These are phyloP conservation scores for Antigone vipio DNA, from an alignment of 2,113 vertebrate species.

Conservation along the genomic window DNA sequence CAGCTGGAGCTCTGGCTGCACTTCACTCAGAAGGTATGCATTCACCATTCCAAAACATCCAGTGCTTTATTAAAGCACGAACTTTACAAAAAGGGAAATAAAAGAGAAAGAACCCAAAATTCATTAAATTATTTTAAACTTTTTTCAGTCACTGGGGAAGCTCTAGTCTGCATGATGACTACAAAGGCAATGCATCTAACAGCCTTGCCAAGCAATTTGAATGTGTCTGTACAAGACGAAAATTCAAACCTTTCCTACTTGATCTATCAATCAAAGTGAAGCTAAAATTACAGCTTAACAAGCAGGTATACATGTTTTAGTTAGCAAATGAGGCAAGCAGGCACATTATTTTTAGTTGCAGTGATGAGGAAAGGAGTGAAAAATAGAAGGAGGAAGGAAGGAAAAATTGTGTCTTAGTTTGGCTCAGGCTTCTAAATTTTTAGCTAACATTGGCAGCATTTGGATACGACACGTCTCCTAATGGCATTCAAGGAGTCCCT, in stretches of 20 bases:
- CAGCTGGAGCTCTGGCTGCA: slow-evolving; percentile 46
- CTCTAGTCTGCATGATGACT: background rate
- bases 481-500: background rate
- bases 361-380: slow-evolving; percentile 30
- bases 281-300: slow-evolving; percentile 52
- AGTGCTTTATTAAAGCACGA: background rate
- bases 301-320: slow-evolving; percentile 42
- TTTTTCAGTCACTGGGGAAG: background rate
- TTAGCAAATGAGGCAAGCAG: slow-evolving; percentile 38
- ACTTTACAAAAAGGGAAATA: background rate
- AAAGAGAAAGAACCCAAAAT: background rate
- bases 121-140: slow-evolving; percentile 25
- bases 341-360: slow-evolving; percentile 42
- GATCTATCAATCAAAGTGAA: slow-evolving; percentile 51
- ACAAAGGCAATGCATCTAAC: background rate
- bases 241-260: slow-evolving; percentile 34
- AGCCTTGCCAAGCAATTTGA: background rate
- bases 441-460: slow-evolving; percentile 10
- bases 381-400: slow-evolving; percentile 45
- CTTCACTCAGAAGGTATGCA: slow-evolving; percentile 43
- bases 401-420: slow-evolving; percentile 9
- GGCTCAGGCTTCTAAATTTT: slow-evolving; percentile 17
- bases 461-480: background rate
- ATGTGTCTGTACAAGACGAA: slow-evolving; percentile 20
- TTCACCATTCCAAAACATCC: background rate